Percentiles rank a stretch among this genome's conserved stretches.
Conservation (phyloP, 2,113 vertebrate genomes). For the Alethe diademata region DNA sequence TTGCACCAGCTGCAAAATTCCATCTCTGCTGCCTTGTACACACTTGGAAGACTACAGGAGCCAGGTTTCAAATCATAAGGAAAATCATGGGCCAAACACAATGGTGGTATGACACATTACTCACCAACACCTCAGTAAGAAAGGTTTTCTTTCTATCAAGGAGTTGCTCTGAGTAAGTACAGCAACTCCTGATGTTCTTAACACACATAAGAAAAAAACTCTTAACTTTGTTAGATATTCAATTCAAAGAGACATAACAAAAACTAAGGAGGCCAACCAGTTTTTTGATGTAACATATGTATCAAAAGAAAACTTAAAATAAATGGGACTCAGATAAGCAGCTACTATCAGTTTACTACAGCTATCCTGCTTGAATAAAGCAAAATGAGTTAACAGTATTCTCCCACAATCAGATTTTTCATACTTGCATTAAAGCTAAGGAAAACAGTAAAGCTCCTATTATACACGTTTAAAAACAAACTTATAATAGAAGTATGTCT, state of each 20-base stretch:
- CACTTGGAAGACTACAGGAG: not conserved
- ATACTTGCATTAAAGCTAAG: not conserved
- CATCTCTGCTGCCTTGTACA: not conserved
- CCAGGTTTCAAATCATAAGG: not conserved
- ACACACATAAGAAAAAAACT: not conserved
- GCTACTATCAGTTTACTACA: not conserved
- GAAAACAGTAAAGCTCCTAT: not conserved
- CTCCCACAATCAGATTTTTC: not conserved
- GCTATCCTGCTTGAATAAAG: not conserved
- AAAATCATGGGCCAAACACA: not conserved
- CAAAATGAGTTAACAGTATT: not conserved
- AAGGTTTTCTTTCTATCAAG: not conserved
- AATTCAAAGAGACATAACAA: not conserved
- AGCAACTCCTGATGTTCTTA: not conserved
- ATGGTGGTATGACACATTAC: rapidly evolving
- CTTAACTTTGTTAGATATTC: rapidly evolving
- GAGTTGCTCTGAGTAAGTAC: not conserved
- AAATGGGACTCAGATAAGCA: not conserved
- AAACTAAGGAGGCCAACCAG: not conserved
- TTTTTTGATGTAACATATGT: not conserved
- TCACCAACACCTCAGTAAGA: not conserved
- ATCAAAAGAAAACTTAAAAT: not conserved
- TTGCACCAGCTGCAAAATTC: not conserved
- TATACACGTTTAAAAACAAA: not conserved
- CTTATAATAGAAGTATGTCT: not conserved